Base-by-base conservation (phyloP, 35 echinoderm and acorn worm genomes). In the Diadema setosum region DNA sequence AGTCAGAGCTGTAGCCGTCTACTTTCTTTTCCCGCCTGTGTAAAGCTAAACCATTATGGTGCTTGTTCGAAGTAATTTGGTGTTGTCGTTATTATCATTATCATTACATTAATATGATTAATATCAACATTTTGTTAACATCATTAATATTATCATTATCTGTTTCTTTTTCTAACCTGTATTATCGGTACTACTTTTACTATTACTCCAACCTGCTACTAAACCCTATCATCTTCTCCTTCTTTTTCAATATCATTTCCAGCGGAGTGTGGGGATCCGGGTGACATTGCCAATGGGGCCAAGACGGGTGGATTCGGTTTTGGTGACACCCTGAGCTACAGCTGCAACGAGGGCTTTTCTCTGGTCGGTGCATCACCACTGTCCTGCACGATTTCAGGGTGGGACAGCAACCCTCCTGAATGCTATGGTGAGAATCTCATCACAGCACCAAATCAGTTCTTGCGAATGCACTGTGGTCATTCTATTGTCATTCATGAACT, bases 211-310 rank as follows among this genome's bases (percentile, higher is more conserved):
- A n/a, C n/a, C n/a, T n/a, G n/a, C n/a, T n/a, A n/a, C n/a, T n/a
- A n/a, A n/a, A n/a, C n/a, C n/a, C n/a, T n/a, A n/a, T n/a, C n/a
- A 55, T 55, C 49, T 55, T 55, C 21, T 55, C 49, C 21, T 55
- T 63, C 32, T 21, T 1, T n/a, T 32, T 2, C 50, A 29, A 3
- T 87, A 64, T 36, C 30, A 16, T 14, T 44, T 42, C n/a, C 80
- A 91, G 89, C 81, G 82, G 12, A 74, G 85, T 91, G 89, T 43
- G 81, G 31, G 45, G 89, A 91, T 46, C 89, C 89, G 7, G 89
- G 89, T 83, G 31, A 81, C 3, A 81, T 82, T 9, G 45, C 26
- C 7, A 57, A 75, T 84, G 89, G 89, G 3, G 58, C 23, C 33
- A 40, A 75, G 27, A 46, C 63, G 20, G 89, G 89, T 20, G 60